Evolutionary conservation across 2,888 invertebrate species (phyloP).

Genomic region (Cosmia trapezina): DNA sequence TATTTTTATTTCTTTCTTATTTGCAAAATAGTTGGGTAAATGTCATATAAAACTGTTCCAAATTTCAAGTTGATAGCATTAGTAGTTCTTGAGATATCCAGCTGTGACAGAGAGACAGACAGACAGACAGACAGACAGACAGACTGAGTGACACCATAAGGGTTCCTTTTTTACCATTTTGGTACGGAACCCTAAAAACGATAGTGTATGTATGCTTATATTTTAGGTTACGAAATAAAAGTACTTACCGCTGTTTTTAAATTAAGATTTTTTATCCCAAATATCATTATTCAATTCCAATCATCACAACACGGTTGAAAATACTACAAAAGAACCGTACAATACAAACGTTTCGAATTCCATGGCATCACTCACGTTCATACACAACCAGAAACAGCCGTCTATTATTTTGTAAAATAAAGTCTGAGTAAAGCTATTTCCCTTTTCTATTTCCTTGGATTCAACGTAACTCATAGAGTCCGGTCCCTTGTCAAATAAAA

Average conservation of each 20-base stretch:
- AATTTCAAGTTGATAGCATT: too few relatives aligned
- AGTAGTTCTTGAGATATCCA: too few relatives aligned
- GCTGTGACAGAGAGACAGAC: too few relatives aligned
- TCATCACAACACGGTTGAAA: not conserved
- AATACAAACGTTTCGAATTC: conserved; percentile 17
- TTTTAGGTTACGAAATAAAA: not conserved
- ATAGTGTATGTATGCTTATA: too few relatives aligned
- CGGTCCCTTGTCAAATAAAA: conserved; percentile 88
- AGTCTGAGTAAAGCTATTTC: conserved; percentile 79
- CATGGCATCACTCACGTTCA: conserved; percentile 8
- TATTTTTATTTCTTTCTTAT: too few relatives aligned
- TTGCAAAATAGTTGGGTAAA: too few relatives aligned
- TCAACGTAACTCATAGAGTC: conserved; percentile 82
- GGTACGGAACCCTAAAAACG: too few relatives aligned
- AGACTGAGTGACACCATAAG: too few relatives aligned
- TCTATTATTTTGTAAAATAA: conserved; percentile 78
- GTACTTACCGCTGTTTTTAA: not conserved
- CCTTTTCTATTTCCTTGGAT: conserved; percentile 81
- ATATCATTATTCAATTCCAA: not conserved
- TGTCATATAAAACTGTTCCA: too few relatives aligned
- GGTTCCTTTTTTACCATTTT: too few relatives aligned
- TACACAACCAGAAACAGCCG: conserved; percentile 52
- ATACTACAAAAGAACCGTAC: not conserved
- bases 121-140: too few relatives aligned
- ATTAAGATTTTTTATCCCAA: not conserved